Percentiles rank a stretch among this genome's conserved stretches.
phyloP scores from a whole-genome alignment of 2,113 vertebrate species.

The Ceratotherium simum region DNA sequence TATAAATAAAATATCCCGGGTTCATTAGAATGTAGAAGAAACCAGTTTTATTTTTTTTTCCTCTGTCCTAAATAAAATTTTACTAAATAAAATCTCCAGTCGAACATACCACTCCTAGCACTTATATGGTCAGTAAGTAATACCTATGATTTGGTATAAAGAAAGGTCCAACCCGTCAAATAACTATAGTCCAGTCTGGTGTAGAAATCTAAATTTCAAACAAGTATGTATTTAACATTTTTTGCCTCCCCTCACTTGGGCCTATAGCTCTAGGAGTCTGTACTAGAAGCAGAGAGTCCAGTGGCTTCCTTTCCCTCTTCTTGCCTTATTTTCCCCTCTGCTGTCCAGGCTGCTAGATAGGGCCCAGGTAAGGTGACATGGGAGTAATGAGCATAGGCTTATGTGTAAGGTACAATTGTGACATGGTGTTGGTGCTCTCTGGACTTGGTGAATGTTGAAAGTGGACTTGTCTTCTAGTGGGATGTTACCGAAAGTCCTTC shows the following conservation, averaged over 20 bases:
- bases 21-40: not conserved
- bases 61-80: not conserved
- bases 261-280: accelerated
- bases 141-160: not conserved
- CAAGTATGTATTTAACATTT: not conserved
- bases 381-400: not conserved
- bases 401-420: not conserved
- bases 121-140: not conserved
- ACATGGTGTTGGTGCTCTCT: no score
- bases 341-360: not conserved
- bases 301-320: not conserved
- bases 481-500: not conserved
- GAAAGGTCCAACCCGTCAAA: not conserved
- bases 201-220: not conserved
- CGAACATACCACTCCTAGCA: not conserved
- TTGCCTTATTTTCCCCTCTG: not conserved
- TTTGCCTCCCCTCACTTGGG: not conserved
- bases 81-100: not conserved
- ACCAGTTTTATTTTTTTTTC: not conserved
- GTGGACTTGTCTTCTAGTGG: not conserved
- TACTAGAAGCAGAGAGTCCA: not conserved
- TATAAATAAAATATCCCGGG: not conserved
- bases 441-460: not conserved
- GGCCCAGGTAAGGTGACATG: not conserved
- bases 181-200: not conserved